Percentiles rank a stretch among this genome's conserved stretches.
Evolutionary conservation across 2,888 invertebrate species (phyloP).

Genomic region (Rhyacophila evoluta): DNA sequence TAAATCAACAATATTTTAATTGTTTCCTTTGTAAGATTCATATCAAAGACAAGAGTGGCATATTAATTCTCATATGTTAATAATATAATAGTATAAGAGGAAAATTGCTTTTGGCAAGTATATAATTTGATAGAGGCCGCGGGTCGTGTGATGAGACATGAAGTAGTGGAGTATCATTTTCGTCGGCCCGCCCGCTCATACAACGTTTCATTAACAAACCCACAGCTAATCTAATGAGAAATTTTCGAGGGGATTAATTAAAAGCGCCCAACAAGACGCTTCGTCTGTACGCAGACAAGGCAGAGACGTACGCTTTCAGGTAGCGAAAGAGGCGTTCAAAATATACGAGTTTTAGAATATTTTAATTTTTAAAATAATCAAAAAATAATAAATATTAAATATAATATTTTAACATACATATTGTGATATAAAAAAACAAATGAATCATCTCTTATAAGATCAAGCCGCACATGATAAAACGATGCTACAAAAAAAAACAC

Average conservation of each 20-base stretch:
- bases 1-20: background rate
- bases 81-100: background rate
- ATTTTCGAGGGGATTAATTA: slow-evolving; percentile 54
- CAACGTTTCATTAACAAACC: slow-evolving; percentile 54
- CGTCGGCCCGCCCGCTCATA: slow-evolving; percentile 27
- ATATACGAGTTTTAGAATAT: background rate
- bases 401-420: too few species aligned
- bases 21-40: background rate
- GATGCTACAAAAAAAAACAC: too few species aligned
- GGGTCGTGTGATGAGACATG: slow-evolving; percentile 26
- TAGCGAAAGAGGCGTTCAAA: background rate
- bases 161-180: slow-evolving; percentile 20
- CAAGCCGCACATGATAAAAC: too few species aligned
- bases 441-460: too few species aligned
- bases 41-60: background rate
- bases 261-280: slow-evolving; percentile 39
- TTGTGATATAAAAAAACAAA: too few species aligned
- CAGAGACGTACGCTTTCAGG: background rate
- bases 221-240: slow-evolving; percentile 55
- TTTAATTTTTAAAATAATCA: background rate
- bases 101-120: slow-evolving; percentile 26
- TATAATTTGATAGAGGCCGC: slow-evolving; percentile 28
- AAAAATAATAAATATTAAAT: too few species aligned
- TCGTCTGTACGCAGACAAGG: background rate
- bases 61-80: slow-evolving; percentile 9